phyloP scores from a whole-genome alignment of 2,888 invertebrate genomes.

The Diarsia mendica region DNA sequence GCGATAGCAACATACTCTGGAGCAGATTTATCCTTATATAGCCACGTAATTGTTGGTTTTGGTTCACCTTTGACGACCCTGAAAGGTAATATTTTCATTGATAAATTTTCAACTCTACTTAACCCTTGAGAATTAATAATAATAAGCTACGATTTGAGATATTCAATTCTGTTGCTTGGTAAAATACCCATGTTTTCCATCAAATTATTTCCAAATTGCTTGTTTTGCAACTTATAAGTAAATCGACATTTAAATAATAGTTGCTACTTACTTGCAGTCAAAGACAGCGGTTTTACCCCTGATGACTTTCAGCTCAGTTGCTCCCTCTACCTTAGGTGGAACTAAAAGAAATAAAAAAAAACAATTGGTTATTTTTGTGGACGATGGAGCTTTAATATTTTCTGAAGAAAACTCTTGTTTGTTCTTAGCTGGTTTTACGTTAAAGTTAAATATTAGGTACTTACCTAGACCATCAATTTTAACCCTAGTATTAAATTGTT shows the following conservation, averaged over 20 bases:
- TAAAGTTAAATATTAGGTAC: conserved; percentile 13
- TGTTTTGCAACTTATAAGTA: neutral
- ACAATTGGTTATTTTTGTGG: neutral
- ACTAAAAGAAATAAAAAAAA: conserved; percentile 29
- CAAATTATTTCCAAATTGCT: neutral
- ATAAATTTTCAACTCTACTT: too few relatives aligned
- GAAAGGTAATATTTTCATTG: neutral
- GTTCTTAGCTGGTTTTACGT: neutral
- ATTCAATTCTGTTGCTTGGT: neutral
- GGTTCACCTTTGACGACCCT: conserved; percentile 40
- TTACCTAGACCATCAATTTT: conserved; percentile 54
- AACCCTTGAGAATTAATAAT: too few relatives aligned
- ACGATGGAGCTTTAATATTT: neutral
- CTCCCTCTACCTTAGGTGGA: conserved; percentile 29
- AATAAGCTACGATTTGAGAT: neutral
- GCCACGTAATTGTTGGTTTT: conserved; percentile 48
- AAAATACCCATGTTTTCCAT: neutral
- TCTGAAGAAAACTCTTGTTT: neutral
- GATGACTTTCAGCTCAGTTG: conserved; percentile 1
- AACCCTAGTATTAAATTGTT: conserved; percentile 48
- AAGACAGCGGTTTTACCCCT: conserved; percentile 37
- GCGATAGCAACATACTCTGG: conserved; percentile 3
- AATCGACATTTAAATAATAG: neutral
- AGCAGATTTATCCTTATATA: conserved; percentile 19
- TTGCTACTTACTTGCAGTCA: conserved; percentile 53